Percentiles rank a stretch among this genome's conserved stretches.
These are phyloP conservation scores for Drosophila anomelani DNA, from an alignment of 2,888 invertebrate species.

Conservation along the genomic window DNA sequence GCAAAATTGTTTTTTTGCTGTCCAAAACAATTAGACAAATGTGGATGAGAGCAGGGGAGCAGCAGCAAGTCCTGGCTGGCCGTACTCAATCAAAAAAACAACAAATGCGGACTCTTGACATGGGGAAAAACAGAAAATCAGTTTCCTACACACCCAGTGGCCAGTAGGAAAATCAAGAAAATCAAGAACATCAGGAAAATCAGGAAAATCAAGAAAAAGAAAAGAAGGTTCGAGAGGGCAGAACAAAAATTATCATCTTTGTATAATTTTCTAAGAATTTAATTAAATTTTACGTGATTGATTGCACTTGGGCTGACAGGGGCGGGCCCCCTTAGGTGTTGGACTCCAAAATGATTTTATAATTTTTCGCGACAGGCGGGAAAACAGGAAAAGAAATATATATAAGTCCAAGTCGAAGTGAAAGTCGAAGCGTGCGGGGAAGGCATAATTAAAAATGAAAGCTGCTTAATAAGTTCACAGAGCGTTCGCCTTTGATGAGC, in stretches of 20 bases:
- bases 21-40: slow-evolving; percentile 41
- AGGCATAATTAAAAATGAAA: slow-evolving; percentile 74
- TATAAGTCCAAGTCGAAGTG: slow-evolving; percentile 4
- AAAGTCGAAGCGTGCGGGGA: slow-evolving; percentile 19
- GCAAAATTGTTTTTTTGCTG: slow-evolving; percentile 58
- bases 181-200: not conserved
- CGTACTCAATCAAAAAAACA: slow-evolving; percentile 14
- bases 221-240: slow-evolving; percentile 13
- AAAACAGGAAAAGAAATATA: slow-evolving; percentile 45
- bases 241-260: slow-evolving; percentile 44
- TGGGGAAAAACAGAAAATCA: slow-evolving; percentile 20
- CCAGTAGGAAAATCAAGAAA: not conserved
- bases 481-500: slow-evolving; percentile 68
- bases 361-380: slow-evolving; percentile 56
- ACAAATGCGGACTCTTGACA: slow-evolving; percentile 4
- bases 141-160: not conserved
- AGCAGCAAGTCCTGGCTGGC: not conserved
- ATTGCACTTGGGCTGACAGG: slow-evolving; percentile 60
- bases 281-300: slow-evolving; percentile 76
- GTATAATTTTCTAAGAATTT: slow-evolving; percentile 59
- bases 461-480: slow-evolving; percentile 70
- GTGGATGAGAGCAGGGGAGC: slow-evolving; percentile 4
- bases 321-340: slow-evolving; percentile 15
- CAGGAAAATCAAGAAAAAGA: not conserved
- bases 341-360: slow-evolving; percentile 56